Conservation (phyloP, 1,140 invertebrate species). For the Mya arenaria region DNA sequence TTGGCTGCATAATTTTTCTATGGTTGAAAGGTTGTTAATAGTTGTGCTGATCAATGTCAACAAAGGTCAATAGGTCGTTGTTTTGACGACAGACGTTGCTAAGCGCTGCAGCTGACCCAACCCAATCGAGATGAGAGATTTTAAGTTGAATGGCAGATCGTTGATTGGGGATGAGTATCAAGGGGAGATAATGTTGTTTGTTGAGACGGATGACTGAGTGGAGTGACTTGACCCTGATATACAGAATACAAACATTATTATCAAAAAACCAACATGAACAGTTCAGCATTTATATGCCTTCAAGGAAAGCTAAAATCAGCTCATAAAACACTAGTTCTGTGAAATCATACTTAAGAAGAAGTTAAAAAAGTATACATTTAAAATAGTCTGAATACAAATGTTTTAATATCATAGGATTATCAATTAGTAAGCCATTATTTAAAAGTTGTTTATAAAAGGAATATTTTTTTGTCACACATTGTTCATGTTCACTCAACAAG, state of each 20-base stretch:
- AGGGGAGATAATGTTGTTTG: neutral
- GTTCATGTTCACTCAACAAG: too few relatives aligned
- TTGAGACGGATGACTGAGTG: neutral
- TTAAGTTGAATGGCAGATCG: neutral
- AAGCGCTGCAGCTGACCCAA: neutral
- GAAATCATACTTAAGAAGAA: too few relatives aligned
- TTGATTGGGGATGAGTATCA: constrained; percentile 4
- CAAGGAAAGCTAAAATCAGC: too few relatives aligned
- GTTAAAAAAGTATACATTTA: too few relatives aligned
- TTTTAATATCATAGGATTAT: too few relatives aligned
- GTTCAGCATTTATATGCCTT: too few relatives aligned
- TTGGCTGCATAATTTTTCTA: neutral
- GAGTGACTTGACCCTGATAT: neutral
- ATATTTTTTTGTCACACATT: too few relatives aligned
- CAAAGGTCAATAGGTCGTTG: neutral
- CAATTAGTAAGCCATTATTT: too few relatives aligned
- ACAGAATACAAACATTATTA: neutral
- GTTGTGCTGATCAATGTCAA: neutral
- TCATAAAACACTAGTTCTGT: too few relatives aligned
- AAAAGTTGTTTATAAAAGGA: too few relatives aligned
- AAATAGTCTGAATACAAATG: too few relatives aligned
- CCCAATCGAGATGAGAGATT: neutral
- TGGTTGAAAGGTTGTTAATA: neutral
- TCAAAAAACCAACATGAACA: too few relatives aligned
- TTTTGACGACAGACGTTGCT: neutral